phyloP scores from a whole-genome alignment of 2,113 vertebrate genomes.

The Ictalurus furcatus region DNA sequence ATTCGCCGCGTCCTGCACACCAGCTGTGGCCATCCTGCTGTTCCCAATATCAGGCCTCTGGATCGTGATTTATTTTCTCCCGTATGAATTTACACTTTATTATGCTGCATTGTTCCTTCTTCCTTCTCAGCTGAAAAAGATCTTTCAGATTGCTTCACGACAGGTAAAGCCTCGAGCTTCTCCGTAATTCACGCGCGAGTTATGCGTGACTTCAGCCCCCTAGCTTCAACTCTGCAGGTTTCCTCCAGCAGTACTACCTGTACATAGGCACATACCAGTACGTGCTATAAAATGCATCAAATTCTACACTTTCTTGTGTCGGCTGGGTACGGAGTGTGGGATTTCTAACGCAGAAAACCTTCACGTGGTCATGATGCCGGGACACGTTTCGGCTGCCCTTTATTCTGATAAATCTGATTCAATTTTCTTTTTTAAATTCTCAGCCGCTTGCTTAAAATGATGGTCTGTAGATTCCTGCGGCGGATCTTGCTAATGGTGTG shows the following conservation, averaged over 20 bases:
- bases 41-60: conserved; percentile 10
- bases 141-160: background rate
- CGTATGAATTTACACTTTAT: conserved; percentile 5
- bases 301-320: no score
- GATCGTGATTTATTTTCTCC: conserved; percentile 22
- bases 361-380: background rate
- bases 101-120: background rate
- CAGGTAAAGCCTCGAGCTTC: background rate
- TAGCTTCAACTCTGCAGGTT: conserved; percentile 26
- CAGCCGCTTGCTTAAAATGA: no score
- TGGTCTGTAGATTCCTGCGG: background rate
- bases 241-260: background rate
- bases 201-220: background rate
- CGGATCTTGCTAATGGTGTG: background rate
- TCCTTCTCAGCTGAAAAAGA: background rate
- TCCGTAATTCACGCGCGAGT: background rate
- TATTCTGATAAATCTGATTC: background rate
- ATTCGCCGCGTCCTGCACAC: background rate
- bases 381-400: background rate
- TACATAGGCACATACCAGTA: no score
- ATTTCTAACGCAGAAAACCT: background rate
- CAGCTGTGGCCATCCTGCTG: conserved; percentile 27
- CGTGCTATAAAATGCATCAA: background rate
- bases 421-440: background rate
- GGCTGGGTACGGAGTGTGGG: background rate